These are phyloP conservation scores for Drosophila chauvacae DNA, from an alignment of 1,140 invertebrate species.

Conservation along the genomic window DNA sequence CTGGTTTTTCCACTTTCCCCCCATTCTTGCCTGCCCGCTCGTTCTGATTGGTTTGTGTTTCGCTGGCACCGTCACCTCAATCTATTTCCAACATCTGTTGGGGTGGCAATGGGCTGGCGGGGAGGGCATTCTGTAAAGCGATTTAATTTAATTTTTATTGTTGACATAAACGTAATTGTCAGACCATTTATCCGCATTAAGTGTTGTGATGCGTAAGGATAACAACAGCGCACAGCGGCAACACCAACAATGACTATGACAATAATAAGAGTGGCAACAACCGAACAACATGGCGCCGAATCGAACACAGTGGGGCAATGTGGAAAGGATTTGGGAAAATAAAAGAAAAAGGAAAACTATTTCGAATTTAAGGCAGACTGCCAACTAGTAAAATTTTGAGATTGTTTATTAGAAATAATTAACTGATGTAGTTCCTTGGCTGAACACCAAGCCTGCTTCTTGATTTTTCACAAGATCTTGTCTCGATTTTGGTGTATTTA, in stretches of 20 bases:
- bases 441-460: too few species aligned
- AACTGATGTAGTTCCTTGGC: too few species aligned
- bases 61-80: constrained; percentile 53
- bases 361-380: too few species aligned
- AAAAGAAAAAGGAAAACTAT: neutral
- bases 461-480: too few species aligned
- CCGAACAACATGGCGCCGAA: constrained; percentile 63
- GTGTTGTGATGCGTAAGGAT: constrained; percentile 80
- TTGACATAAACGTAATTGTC: constrained; percentile 84
- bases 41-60: constrained; percentile 64
- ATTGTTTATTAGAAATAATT: too few species aligned
- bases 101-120: constrained; percentile 25
- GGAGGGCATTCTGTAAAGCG: constrained; percentile 69
- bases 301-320: constrained; percentile 40
- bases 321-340: neutral
- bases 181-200: constrained; percentile 84
- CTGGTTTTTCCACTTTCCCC: neutral
- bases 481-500: too few species aligned
- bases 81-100: constrained; percentile 78
- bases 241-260: constrained; percentile 51
- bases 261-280: constrained; percentile 58
- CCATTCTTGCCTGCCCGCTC: neutral
- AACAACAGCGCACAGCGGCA: constrained; percentile 57
- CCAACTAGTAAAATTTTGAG: too few species aligned
- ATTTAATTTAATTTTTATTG: constrained; percentile 84